A percentile compares a stretch with the other conserved stretches of the same genome.
These are phyloP conservation scores for Biston betularia DNA, from an alignment of 2,888 invertebrate genomes.

Conservation along the genomic window DNA sequence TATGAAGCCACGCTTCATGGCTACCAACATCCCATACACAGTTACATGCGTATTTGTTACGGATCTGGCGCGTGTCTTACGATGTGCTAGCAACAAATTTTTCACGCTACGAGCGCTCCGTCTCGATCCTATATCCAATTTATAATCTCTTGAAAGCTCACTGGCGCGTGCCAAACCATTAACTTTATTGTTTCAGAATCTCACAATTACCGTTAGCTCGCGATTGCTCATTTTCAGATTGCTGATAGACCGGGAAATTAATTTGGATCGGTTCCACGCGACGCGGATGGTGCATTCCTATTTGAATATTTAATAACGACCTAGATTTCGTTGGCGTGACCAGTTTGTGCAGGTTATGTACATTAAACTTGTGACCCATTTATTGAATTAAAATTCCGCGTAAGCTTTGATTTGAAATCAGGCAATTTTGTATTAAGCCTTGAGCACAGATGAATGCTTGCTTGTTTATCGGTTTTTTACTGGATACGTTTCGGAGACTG, in stretches of 20 bases:
- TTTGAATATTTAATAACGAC: constrained; percentile 35
- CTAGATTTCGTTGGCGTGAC: constrained; percentile 26
- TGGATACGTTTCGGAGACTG: no score
- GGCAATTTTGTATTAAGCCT: neutral
- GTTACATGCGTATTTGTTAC: constrained; percentile 27
- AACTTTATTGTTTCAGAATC: constrained; percentile 48
- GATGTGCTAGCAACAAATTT: constrained; percentile 25
- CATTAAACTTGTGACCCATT: constrained; percentile 23
- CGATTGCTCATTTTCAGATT: constrained; percentile 49
- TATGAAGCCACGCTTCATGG: constrained; percentile 9
- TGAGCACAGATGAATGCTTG: no score
- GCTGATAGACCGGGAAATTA: constrained; percentile 48
- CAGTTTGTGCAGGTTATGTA: constrained; percentile 15
- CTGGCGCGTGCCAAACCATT: constrained; percentile 39
- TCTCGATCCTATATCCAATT: constrained; percentile 31
- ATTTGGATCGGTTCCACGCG: constrained; percentile 39
- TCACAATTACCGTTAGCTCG: constrained; percentile 48
- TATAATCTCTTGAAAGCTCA: constrained; percentile 35
- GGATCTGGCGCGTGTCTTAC: constrained; percentile 35
- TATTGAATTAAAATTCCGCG: constrained; percentile 11
- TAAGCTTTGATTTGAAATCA: neutral
- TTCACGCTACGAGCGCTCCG: constrained; percentile 17
- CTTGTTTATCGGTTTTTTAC: no score
- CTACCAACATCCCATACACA: constrained; percentile 22
- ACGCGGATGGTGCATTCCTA: constrained; percentile 24